Conservation (phyloP, 2,113 vertebrate species). For the Zosterops japonicus region DNA sequence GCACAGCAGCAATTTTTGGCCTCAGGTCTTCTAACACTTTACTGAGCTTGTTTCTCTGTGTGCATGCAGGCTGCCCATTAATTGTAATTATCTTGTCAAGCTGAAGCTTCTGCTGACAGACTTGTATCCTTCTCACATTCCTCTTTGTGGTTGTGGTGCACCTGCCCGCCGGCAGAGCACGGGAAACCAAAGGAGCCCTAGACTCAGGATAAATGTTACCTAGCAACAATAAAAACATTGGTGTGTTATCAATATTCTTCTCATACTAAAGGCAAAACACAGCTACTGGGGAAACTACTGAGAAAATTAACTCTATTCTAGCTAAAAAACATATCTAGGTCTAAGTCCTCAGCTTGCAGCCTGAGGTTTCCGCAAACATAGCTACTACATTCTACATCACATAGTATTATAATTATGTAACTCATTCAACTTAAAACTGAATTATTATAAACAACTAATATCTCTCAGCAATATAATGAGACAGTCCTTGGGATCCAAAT, state of each 20-base stretch:
- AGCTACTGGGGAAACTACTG: not conserved
- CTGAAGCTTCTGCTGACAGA: not conserved
- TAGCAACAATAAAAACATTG: not conserved
- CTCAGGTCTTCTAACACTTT: not conserved
- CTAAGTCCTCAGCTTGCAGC: not conserved
- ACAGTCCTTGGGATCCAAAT: not conserved
- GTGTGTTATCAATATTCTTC: not conserved
- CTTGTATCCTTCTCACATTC: not conserved
- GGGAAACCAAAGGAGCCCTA: not conserved
- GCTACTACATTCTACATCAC: not conserved
- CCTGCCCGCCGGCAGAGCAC: fast-evolving
- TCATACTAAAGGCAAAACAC: not conserved
- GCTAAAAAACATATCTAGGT: not conserved
- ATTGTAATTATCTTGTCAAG: not conserved
- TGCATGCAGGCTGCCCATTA: not conserved
- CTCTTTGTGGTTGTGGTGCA: not conserved
- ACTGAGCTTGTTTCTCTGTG: not conserved
- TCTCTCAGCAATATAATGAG: not conserved
- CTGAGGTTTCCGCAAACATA: not conserved
- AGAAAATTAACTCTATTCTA: not conserved
- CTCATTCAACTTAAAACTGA: not conserved
- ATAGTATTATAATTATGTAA: not conserved
- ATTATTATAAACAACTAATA: not conserved
- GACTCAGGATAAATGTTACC: not conserved
- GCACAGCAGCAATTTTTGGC: not conserved